phyloP scores from a whole-genome alignment of 2,888 invertebrate genomes.

The Chesias legatella region DNA sequence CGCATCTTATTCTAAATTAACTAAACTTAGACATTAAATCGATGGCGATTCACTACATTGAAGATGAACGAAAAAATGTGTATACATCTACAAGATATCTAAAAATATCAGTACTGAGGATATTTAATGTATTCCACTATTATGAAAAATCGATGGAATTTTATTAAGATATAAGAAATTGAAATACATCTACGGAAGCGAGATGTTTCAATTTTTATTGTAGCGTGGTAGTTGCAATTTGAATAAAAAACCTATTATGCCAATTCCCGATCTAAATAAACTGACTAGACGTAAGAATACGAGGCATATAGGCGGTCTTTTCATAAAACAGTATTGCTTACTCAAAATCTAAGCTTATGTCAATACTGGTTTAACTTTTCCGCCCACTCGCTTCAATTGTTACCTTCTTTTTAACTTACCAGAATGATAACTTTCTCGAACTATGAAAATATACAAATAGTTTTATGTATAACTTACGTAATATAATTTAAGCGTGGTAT shows the following conservation, averaged over 20 bases:
- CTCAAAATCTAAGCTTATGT: neutral
- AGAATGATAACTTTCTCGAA: slow-evolving; percentile 40
- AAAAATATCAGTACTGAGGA: slow-evolving; percentile 48
- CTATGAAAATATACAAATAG: slow-evolving; percentile 75
- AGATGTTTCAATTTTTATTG: slow-evolving; percentile 17
- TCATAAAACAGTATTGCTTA: slow-evolving; percentile 7
- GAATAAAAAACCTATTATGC: slow-evolving; percentile 40
- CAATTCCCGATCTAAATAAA: slow-evolving; percentile 57
- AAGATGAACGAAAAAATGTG: slow-evolving; percentile 32
- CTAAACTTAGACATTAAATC: slow-evolving; percentile 60
- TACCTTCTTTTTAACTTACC: slow-evolving; percentile 53
- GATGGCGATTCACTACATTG: slow-evolving; percentile 48
- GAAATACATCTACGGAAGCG: slow-evolving; percentile 41
- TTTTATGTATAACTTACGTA: slow-evolving; percentile 55
- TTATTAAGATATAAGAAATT: neutral
- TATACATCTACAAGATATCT: slow-evolving; percentile 32
- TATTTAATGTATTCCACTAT: slow-evolving; percentile 1
- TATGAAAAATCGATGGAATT: neutral
- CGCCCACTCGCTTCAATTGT: slow-evolving; percentile 44
- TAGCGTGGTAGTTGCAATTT: slow-evolving; percentile 27
- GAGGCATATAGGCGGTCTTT: slow-evolving; percentile 31
- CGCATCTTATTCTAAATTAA: slow-evolving; percentile 66
- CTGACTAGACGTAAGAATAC: slow-evolving; percentile 73
- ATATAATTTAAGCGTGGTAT: slow-evolving; percentile 48
- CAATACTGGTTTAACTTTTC: slow-evolving; percentile 10